Evolutionary conservation across 2,113 vertebrate genomes (phyloP), one percentile per base, ranked within the genome.

Genomic region (Hystrix cristata): DNA sequence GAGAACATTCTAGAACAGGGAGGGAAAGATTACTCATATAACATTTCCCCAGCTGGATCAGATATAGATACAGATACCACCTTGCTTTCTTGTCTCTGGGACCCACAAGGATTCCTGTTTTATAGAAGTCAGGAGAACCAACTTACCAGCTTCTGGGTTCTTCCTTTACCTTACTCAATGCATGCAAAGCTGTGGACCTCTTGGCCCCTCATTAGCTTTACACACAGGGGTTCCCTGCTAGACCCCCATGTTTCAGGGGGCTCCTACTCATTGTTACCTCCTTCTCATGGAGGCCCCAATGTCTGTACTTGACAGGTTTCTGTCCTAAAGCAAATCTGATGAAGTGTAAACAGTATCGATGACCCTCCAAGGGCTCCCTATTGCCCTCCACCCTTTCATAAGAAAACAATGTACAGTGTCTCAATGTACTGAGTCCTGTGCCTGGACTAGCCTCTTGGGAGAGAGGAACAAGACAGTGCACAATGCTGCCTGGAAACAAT

Each of bases 1-100:
- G 48, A 86, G 81, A 90, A 7, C 72, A 81, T 86, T 86, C 55
- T 71, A 55, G 62, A 93, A 64, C 71, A 62, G 69, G 85, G 46
- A 80, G 27, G 15, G n/a, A 38, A 84, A 48, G 8, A 46, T 72
- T 31, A 90, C 4, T 62, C 15, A 43, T 79, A 38, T 38, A 71
- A 34, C 27, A 53, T 34, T 67, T 69, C 55, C 27, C 46, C n/a
- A 80, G 57, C 29, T 38, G 11, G 21, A 62, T 51, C 78, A 88
- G 38, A 79, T 76, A 53, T 3, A 83, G 23, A 7, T 29, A 65
- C 14, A 31, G 60, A 38, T 6, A 48, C 23, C 72, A 48, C 23
- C 46, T 29, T 76, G 43, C 23, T 76, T 11, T 43, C 18, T 74
- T 48, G 11, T 25, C 46, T 29, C 72, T 48, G 46, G 38, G 48